Percentiles rank a stretch among this genome's conserved stretches.
phyloP scores from a whole-genome alignment of 2,888 invertebrate genomes.

The Labia minor region DNA sequence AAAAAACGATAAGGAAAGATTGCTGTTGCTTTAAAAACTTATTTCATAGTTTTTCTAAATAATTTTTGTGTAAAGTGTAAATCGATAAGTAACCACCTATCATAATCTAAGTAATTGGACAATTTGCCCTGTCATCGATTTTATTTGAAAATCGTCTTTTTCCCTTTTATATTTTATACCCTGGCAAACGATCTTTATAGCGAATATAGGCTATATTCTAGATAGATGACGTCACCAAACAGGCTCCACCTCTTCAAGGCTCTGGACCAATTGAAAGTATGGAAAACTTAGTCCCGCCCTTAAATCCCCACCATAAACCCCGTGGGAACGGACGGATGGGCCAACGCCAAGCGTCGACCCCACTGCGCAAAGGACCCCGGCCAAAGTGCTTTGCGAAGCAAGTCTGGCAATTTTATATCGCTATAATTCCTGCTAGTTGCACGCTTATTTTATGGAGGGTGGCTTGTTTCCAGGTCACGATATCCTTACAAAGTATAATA shows the following conservation, averaged over 20 bases:
- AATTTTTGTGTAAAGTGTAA: no score
- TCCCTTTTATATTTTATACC: no score
- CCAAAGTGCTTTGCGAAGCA: no score
- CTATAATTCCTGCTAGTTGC: slow-evolving; percentile 3
- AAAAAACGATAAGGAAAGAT: no score
- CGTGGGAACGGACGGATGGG: neutral
- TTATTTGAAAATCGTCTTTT: neutral
- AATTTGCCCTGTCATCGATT: neutral
- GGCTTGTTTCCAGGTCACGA: neutral
- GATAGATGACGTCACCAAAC: no score
- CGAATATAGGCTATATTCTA: no score
- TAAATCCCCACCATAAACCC: neutral
- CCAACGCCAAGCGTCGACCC: neutral
- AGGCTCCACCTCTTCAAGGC: neutral
- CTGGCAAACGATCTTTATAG: no score
- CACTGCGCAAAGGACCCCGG: neutral
- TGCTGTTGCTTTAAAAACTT: no score
- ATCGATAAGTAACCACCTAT: no score
- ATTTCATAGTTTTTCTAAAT: no score
- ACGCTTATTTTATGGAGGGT: neutral
- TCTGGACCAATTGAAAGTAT: neutral
- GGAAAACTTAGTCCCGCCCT: neutral
- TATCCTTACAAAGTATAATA: neutral
- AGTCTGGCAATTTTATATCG: neutral
- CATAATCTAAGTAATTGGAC: no score